Evolutionary conservation across 2,797 vertebrate genomes (phyloP), one percentile per base, ranked within the genome.

Genomic region (Heliangelus exortis): DNA sequence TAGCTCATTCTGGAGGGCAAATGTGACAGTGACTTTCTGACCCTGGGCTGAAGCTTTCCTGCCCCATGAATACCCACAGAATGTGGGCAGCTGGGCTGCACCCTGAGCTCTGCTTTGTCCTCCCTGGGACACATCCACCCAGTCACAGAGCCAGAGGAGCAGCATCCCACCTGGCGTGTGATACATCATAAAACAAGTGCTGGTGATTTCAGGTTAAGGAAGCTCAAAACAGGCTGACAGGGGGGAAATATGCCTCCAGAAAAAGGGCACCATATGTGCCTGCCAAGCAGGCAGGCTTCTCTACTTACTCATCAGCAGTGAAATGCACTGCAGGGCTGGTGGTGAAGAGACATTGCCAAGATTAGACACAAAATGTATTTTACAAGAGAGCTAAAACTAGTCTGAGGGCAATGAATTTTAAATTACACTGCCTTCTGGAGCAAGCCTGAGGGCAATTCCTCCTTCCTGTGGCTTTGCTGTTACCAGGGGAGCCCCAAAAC

Each of bases 11-110:
- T 41, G 67, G 36, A 84, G 58, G 20, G 15, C 54, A 57, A 36
- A 17, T 1, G 0, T 15, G 23, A 15, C 66, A 4, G 8, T 21
- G 57, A 66, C 21, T 13, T 26, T 58, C 65, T 48, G 33, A 34
- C 5, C 7, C 1, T 0, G 1, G 36, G 31, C 51, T 51, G 45
- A 71, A 80, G 53, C 31, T 72, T 71, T 76, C 26, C 73, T 54
- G 86, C n/a, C 26, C 29, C 0, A 0, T 7, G 15, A 4, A 2
- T 12, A 1, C 7, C 58, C 13, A 3, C 0, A 3, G 54, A 51
- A 41, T n/a, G 39, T 4, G 39, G 48, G 29, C 10, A 34, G 33
- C 13, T 2, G 16, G 53, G 29, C 79, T 67, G 86, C 45, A 48
- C 33, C 29, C 66, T 8, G 0, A 29, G 15, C 36, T 66, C 67